Evolutionary conservation across 2,797 vertebrate genomes (phyloP), one percentile per base, ranked within the genome.

Genomic region (Percopsis omiscomaycus): DNA sequence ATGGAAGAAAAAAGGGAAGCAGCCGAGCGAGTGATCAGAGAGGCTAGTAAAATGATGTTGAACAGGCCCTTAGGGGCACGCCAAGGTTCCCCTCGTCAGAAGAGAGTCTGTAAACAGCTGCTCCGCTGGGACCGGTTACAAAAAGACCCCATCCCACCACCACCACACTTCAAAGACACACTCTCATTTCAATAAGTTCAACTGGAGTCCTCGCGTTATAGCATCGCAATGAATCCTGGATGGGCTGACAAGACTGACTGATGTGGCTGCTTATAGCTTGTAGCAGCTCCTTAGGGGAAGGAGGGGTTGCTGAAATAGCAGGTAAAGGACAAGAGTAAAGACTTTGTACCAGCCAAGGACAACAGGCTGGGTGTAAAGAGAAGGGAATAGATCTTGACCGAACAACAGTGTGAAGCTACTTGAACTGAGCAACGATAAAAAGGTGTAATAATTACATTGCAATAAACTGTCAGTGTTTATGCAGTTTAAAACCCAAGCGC

Each of bases 21-120:
- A 85, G 75, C 47, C 0, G 54, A 50, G 67, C 11, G 59, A 76
- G 75, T 90, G 91, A 94, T 93, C 89, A 92, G 81, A 91, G 92
- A 78, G 62, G 57, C 52, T 66, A 74, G 73, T 68, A 82, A 90
- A 94, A 77, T 5, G 80, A 87, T 89, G 89, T 84, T 92, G 92
- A 94, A 88, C 78, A 84, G 81, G 86, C 84, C 93, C 91, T 64
- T 0, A 57, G 90, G 93, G 89, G 1, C 65, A 83, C 83, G 84
- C 81, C 85, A 87, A 85, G 81, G 84, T 71, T 86, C 70, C 82
- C 86, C 83, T 90, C 82, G 68, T 88, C 89, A 91, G 85, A 84
- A 91, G 80, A 68, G 86, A 86, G 80, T 83, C 80, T 71, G 87
- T 86, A 86, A 86, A 83, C 70, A 82, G 61, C 54, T 3, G 61